A percentile compares a stretch with the other conserved stretches of the same genome.
Conservation (phyloP, 2,888 invertebrate species). For the Tetropium fuscum region DNA sequence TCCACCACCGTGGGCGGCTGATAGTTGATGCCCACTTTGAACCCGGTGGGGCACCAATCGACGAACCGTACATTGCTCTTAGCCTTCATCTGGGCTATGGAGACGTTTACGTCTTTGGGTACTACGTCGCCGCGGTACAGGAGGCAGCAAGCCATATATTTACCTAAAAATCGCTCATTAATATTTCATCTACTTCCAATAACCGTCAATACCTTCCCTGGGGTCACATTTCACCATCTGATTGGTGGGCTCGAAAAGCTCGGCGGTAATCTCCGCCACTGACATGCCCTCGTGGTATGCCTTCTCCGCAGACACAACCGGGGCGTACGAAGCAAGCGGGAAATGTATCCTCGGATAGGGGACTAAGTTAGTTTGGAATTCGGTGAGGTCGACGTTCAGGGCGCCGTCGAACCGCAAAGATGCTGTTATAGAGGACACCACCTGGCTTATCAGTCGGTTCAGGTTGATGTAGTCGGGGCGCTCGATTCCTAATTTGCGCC, state of each 20-base stretch:
- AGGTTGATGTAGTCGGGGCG: conserved; percentile 87
- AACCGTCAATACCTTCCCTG: conserved; percentile 69
- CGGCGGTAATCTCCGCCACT: conserved; percentile 85
- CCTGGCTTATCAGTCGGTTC: conserved; percentile 86
- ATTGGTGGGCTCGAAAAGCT: conserved; percentile 89
- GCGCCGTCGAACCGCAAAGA: conserved; percentile 90
- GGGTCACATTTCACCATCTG: conserved; percentile 95
- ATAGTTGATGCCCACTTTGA: conserved; percentile 73
- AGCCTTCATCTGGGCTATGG: conserved; percentile 83
- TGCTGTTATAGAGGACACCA: conserved; percentile 89
- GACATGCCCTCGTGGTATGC: conserved; percentile 82
- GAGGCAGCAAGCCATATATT: conserved; percentile 92
- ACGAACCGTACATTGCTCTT: conserved; percentile 87
- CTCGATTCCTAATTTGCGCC: conserved; percentile 84
- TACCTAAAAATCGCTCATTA: conserved; percentile 62
- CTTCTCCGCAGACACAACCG: conserved; percentile 79
- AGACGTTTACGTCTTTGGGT: conserved; percentile 88
- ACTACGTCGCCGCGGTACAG: conserved; percentile 92
- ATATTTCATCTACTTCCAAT: no score
- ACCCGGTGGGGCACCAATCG: conserved; percentile 96
- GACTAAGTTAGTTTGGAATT: conserved; percentile 92
- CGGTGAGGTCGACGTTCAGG: conserved; percentile 89
- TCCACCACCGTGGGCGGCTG: conserved; percentile 83
- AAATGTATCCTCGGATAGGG: conserved; percentile 95
- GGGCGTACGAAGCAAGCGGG: conserved; percentile 80